Conservation (phyloP, 2,797 vertebrate species). For the Leptatherina wallacei region DNA sequence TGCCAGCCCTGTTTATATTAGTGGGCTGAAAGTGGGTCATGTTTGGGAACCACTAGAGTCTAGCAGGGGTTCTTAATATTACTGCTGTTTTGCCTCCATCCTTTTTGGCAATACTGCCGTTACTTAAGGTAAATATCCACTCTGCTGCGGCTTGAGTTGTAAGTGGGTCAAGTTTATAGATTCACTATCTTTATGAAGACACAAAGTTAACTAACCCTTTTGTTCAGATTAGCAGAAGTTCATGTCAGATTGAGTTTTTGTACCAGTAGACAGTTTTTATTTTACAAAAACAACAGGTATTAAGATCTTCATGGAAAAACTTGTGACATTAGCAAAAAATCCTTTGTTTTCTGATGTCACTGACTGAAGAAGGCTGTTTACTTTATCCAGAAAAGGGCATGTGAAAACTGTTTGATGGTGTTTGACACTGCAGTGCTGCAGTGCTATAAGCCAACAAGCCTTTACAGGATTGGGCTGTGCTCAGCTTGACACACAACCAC, state of each 20-base stretch:
- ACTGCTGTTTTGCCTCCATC: constrained; percentile 29
- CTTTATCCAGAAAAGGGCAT: constrained; percentile 6
- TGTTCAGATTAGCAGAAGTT: not conserved
- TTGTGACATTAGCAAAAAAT: not conserved
- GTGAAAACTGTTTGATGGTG: constrained; percentile 6
- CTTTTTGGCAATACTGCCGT: constrained; percentile 8
- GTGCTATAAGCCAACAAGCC: constrained; percentile 24
- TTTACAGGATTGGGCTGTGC: constrained; percentile 24
- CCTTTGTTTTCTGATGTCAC: not conserved
- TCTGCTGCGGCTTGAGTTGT: not conserved
- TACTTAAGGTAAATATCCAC: constrained; percentile 7
- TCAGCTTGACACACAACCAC: constrained; percentile 12
- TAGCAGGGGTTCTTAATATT: constrained; percentile 27
- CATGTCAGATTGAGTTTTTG: not conserved
- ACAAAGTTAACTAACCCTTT: not conserved
- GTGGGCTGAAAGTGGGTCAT: constrained; percentile 55
- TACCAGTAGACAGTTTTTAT: not conserved
- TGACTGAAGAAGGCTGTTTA: not conserved
- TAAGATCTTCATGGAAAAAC: not conserved
- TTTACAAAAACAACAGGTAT: not conserved
- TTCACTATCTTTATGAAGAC: constrained; percentile 7
- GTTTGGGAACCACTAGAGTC: constrained; percentile 47
- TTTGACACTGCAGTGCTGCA: constrained; percentile 18
- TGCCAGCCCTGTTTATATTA: constrained; percentile 53
- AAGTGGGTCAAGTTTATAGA: constrained; percentile 14